phyloP scores from a whole-genome alignment of 2,888 invertebrate species.

The Sminthurides aquaticus region DNA sequence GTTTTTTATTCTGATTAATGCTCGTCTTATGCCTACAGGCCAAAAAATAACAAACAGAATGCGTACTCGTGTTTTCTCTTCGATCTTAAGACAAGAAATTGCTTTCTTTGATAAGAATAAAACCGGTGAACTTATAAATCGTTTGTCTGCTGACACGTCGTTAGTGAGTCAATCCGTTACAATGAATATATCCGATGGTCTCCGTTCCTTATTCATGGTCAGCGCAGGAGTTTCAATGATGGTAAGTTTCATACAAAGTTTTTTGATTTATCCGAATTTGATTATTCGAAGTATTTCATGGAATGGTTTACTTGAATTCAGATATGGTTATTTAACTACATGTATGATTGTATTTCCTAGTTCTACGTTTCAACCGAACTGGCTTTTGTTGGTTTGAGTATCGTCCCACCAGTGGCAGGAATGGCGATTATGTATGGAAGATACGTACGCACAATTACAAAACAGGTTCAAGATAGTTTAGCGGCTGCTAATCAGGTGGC shows the following conservation, averaged over 20 bases:
- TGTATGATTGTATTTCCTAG: conserved; percentile 49
- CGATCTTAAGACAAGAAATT: conserved; percentile 77
- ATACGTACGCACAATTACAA: conserved; percentile 75
- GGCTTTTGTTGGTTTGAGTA: conserved; percentile 72
- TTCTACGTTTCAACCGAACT: conserved; percentile 84
- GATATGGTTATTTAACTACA: not conserved
- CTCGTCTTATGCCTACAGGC: conserved; percentile 52
- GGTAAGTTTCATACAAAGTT: conserved; percentile 62
- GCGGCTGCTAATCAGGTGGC: conserved; percentile 63
- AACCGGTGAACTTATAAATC: conserved; percentile 85
- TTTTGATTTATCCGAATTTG: not conserved
- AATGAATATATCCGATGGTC: conserved; percentile 87
- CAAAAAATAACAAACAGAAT: conserved; percentile 77
- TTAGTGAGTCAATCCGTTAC: conserved; percentile 86
- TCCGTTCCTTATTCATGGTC: conserved; percentile 79
- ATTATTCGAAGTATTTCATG: not conserved
- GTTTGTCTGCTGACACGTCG: conserved; percentile 76
- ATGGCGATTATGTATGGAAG: conserved; percentile 74
- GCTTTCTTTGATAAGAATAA: conserved; percentile 84
- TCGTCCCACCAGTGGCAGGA: conserved; percentile 84
- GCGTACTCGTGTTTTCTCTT: conserved; percentile 66
- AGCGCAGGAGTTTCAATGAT: conserved; percentile 86
- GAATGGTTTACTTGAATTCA: too few relatives aligned
- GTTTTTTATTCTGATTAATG: too few relatives aligned
- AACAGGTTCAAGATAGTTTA: conserved; percentile 62